Evolutionary conservation across 2,888 invertebrate species (phyloP).

Genomic region (Troilus luridus): DNA sequence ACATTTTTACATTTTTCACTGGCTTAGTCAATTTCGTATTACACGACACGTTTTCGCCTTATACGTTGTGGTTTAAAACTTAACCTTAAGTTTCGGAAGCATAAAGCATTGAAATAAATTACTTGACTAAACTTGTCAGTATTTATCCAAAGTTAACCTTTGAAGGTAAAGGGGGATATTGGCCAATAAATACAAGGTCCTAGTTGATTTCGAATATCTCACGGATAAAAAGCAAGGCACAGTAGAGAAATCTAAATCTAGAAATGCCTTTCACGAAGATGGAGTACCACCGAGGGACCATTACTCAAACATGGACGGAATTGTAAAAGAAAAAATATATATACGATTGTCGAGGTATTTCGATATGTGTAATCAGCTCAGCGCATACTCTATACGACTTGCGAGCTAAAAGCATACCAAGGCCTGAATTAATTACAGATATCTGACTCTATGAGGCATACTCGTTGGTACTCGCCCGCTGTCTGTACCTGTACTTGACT

Average conservation of each 20-base stretch:
- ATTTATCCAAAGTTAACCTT: too few species aligned
- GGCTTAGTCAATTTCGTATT: too few species aligned
- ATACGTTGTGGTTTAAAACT: too few species aligned
- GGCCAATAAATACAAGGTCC: background rate
- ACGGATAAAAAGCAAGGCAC: background rate
- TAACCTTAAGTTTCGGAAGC: too few species aligned
- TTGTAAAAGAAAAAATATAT: background rate
- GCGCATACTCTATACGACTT: background rate
- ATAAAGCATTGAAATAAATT: too few species aligned
- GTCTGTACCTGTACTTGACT: background rate
- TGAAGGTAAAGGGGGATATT: too few species aligned
- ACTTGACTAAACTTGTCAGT: too few species aligned
- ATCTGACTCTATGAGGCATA: background rate
- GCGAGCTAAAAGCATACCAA: slow-evolving; percentile 41
- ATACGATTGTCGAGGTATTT: background rate
- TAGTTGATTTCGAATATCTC: background rate
- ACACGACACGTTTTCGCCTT: too few species aligned
- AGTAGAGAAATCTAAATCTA: background rate
- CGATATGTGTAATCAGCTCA: slow-evolving; percentile 23
- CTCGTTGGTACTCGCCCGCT: background rate
- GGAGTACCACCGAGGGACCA: slow-evolving; percentile 7
- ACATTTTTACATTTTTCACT: too few species aligned
- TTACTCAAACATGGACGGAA: slow-evolving; percentile 31
- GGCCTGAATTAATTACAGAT: slow-evolving; percentile 41
- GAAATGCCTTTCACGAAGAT: background rate